phyloP scores from a whole-genome alignment of 2,113 vertebrate species.

The Aegithalos caudatus region DNA sequence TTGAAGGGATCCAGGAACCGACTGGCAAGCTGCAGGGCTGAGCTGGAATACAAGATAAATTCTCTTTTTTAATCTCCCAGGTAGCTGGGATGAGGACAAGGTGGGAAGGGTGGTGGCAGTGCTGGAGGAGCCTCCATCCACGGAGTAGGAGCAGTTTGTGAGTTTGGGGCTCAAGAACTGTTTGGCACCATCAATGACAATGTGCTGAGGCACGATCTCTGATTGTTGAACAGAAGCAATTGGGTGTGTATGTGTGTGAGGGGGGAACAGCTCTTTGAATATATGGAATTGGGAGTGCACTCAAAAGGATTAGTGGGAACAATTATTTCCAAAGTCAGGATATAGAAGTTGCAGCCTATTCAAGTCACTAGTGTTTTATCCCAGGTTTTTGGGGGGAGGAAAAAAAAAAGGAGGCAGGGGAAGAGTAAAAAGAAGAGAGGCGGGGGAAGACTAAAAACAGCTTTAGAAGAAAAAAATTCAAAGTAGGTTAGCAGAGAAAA shows the following conservation, averaged over 20 bases:
- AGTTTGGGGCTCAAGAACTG: background rate
- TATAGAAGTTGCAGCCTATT: slow-evolving; percentile 1
- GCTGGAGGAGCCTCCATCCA: background rate
- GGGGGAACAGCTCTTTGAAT: slow-evolving; percentile 1
- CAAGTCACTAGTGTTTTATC: background rate
- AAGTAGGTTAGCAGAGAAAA: slow-evolving; percentile 64
- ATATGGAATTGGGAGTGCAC: slow-evolving; percentile 25
- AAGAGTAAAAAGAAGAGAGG: background rate
- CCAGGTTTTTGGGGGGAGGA: background rate
- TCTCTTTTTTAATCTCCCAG: background rate
- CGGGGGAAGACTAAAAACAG: slow-evolving; percentile 4
- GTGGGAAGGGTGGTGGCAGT: rapidly evolving
- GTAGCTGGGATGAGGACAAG: background rate
- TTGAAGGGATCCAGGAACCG: background rate
- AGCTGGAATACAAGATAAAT: background rate
- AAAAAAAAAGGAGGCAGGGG: no score
- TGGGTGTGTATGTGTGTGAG: background rate
- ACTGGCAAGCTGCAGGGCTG: slow-evolving; percentile 4
- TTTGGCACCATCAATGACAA: background rate
- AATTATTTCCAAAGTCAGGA: slow-evolving; percentile 40
- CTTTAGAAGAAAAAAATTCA: slow-evolving; percentile 12
- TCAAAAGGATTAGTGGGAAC: slow-evolving; percentile 45
- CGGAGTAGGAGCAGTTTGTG: background rate
- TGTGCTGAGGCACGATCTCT: slow-evolving; percentile 3
- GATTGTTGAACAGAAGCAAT: background rate